Base-by-base conservation (phyloP, 2,888 invertebrate species). In the Teleiodes luculella region DNA sequence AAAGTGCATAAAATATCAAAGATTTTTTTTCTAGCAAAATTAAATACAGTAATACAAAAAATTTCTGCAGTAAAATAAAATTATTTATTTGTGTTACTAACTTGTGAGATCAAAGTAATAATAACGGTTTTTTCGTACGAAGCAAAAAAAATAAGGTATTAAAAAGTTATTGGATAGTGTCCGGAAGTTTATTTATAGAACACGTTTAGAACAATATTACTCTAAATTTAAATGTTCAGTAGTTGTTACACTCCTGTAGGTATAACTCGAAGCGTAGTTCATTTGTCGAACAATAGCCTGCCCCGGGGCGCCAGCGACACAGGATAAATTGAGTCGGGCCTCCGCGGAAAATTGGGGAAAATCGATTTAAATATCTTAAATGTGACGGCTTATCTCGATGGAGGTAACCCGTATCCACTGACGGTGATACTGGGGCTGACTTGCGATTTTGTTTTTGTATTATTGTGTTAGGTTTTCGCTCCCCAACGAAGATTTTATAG, bases 291-390 rank as follows among this genome's bases (percentile, higher is more conserved):
- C 88, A 88, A 88, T 86, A 74, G 73, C 64, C 73, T 75, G 74
- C 73, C 80, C 74, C 76, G 79, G 78, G 80, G 82, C 77, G 76
- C 50, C 24, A 73, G 77, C 80, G 80, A 72, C 80, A 80, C 82
- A 69, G 87, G 83, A 86, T 89, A 89, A 88, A 89, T 89, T 83
- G 85, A 83, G 73, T 85, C 73, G 78, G 68, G 80, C 83, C 78
- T 80, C 76, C 82, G 81, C 81, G 86, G 86, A 85, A 88, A 89
- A 89, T 86, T 86, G 86, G 83, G 80, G 81, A 79, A 87, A 89
- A 88, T 89, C 88, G 86, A 89, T 89, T 89, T 89, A 87, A 87
- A 88, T 86, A 86, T 86, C 86, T 86, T 79, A 74, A 87, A 87
- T 86, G 86, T 86, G 84, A 84, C 72, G 74, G 76, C 81, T 86